Evolutionary conservation across 2,797 vertebrate genomes (phyloP), one percentile per base, ranked within the genome.

Genomic region (Coregonus sp.): DNA sequence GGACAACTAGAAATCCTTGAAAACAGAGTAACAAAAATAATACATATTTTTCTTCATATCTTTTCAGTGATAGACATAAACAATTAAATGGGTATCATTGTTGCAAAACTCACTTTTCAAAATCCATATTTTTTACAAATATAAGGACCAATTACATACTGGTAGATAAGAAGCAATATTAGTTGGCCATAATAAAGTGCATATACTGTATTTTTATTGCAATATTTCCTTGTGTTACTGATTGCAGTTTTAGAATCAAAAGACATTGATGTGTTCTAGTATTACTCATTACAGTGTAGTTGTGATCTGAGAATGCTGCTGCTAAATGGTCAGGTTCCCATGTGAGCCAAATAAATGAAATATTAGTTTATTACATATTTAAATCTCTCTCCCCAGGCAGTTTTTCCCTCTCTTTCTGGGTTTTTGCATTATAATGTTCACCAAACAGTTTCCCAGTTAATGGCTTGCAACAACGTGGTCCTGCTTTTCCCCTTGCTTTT

Each of bases 291-390:
- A 93, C 86, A 91, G 73, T 78, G 73, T 78, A 86, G 88, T 91
- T 92, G 86, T 89, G 88, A 92, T 92, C 84, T 89, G 85, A 89
- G 77, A 83, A 75, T 79, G 89, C 90, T 86, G 88, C 85, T 89
- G 87, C 89, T 93, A 93, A 93, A 93, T 93, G 92, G 92, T 93
- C 91, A 92, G 91, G 91, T 92, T 93, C 92, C 92, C 92, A 89
- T 92, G 91, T 89, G 92, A 92, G 90, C 79, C 75, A 89, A 92
- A 92, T 92, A 93, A 92, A 93, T 93, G 91, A 93, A 93, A 93
- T 93, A 93, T 93, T 92, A 93, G 92, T 93, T 93, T 92, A 93
- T 92, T 93, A 93, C 90, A 93, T 92, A 93, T 91, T 92, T 92
- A 88, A 88, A 93, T 93, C 87, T 91, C 87, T 90, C 90, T 93